These are phyloP conservation scores for Trichoplusia ni DNA, from an alignment of 1,140 invertebrate species.

Conservation along the genomic window DNA sequence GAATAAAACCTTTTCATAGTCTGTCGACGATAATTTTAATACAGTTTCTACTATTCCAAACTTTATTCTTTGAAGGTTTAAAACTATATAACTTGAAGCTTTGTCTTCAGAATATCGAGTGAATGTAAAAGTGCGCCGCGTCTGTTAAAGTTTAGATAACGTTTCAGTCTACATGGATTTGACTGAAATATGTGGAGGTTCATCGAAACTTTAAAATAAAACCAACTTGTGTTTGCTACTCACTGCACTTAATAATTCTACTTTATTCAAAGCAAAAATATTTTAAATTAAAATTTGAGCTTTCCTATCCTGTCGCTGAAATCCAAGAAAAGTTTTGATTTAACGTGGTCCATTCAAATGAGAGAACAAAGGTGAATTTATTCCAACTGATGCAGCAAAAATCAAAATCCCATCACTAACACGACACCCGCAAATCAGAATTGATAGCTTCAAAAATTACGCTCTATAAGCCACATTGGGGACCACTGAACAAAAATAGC, in stretches of 20 bases:
- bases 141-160: slow-evolving; percentile 17
- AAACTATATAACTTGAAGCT: slow-evolving; percentile 24
- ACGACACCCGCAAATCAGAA: neutral
- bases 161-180: slow-evolving; percentile 5
- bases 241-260: no score
- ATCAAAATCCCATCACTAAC: no score
- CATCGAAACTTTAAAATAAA: no score
- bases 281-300: no score
- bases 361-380: no score
- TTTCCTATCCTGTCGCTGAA: no score
- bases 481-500: neutral
- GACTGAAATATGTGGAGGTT: neutral
- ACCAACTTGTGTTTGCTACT: no score
- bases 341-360: no score
- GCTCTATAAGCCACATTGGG: slow-evolving; percentile 1
- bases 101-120: slow-evolving; percentile 26
- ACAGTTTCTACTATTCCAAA: slow-evolving; percentile 3
- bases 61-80: slow-evolving; percentile 24
- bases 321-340: no score
- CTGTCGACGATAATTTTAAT: slow-evolving; percentile 13
- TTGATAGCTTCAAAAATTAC: slow-evolving; percentile 11
- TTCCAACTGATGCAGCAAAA: no score
- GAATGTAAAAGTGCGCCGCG: slow-evolving; percentile 7
- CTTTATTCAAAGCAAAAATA: no score
- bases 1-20: slow-evolving; percentile 1